Base-by-base conservation (phyloP, 1,140 invertebrate genomes). In the Drosophila serrata region DNA sequence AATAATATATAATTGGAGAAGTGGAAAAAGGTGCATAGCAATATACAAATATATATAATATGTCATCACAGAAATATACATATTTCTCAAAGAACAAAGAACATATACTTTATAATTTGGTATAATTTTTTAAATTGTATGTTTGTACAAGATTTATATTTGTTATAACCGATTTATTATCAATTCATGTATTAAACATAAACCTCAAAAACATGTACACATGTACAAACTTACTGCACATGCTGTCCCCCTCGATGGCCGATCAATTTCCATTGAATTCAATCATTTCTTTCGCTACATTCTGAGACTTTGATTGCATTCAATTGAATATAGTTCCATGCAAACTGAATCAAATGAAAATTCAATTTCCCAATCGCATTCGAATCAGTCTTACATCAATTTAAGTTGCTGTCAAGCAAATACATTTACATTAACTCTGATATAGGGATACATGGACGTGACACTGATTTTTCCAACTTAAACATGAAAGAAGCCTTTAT, bases 241-340 rank as follows among this genome's bases (percentile, higher is more conserved):
- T 24, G 27, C n/a, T 58, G 12, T 58, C 17, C 48, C 3, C 9
- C n/a, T 62, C 35, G 17, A 17, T 39, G 4, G 51, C 24, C n/a
- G 35, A 17, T 61, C 40, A 49, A 63, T 79, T 68, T 39, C 42
- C 45, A 65, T 64, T 61, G 43, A 40, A 22, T 43, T 60, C 39
- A 56, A 72, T 37, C 53, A 55, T 49, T 24, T 42, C 60, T 13
- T 45, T 55, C 13, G 51, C 33, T 42, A 37, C 27, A 43, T 42
- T 65, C 35, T 37, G 55, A 56, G 43, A 46, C 43, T 62, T 62
- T 86, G 82, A 81, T 86, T 85, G 74, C 74, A 53, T 24, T 78
- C 74, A 78, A 86, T 85, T 81, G 73, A 84, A 68, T 63, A 64
- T n/a, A 57, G 49, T 62, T 75, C 72, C 75, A 81, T 79, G 35